These are phyloP conservation scores for Chorisops tibialis DNA, from an alignment of 2,888 invertebrate genomes.

Conservation along the genomic window DNA sequence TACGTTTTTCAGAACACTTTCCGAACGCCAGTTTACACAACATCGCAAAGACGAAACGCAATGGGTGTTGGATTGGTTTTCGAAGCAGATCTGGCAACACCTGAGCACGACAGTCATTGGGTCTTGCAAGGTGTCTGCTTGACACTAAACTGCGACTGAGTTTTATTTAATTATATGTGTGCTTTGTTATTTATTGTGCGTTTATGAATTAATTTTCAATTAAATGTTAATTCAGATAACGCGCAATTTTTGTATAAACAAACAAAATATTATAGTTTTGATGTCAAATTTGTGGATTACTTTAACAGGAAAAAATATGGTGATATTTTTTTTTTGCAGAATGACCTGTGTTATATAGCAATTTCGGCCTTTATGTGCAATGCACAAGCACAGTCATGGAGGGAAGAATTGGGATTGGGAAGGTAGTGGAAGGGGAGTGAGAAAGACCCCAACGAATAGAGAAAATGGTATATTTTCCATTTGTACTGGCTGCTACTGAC, in stretches of 20 bases:
- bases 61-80: conserved; percentile 91
- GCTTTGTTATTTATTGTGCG: not conserved
- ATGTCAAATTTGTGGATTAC: too few species aligned
- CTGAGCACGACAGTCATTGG: conserved; percentile 85
- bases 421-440: too few species aligned
- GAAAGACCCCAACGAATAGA: too few species aligned
- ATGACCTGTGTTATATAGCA: too few species aligned
- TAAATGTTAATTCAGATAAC: not conserved
- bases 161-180: conserved; percentile 8
- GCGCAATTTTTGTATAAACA: not conserved
- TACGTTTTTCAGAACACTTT: conserved; percentile 69
- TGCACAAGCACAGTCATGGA: too few species aligned
- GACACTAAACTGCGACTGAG: conserved; percentile 76
- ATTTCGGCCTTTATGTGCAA: too few species aligned
- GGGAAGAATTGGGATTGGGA: too few species aligned
- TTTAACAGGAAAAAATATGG: too few species aligned
- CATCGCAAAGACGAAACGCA: conserved; percentile 79
- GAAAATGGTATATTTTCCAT: too few species aligned
- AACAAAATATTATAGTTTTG: too few species aligned
- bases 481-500: too few species aligned
- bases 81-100: conserved; percentile 79
- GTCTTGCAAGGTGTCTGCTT: conserved; percentile 86
- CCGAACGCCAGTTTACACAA: conserved; percentile 85
- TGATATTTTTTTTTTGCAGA: too few species aligned
- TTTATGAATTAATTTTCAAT: not conserved